Evolutionary conservation across 2,113 vertebrate species (phyloP), one percentile per base, ranked within the genome.

Genomic region (Tetrao urogallus): DNA sequence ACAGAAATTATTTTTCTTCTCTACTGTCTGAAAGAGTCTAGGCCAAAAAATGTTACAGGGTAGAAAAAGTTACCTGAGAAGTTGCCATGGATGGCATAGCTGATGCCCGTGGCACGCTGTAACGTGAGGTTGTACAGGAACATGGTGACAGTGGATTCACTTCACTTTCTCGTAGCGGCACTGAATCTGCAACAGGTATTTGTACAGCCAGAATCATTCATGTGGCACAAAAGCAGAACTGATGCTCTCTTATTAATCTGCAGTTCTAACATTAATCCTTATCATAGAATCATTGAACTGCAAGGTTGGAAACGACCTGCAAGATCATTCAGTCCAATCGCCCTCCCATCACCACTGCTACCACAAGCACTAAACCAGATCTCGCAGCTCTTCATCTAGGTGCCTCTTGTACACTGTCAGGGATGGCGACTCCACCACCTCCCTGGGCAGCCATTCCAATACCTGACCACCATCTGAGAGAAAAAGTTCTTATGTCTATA

Each of bases 101-200:
- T 98, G 94, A 99, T 99, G 98, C 99, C 99, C 1, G 99, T 99
- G 87, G 99, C 99, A 38, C 99, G 98, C 97, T 99, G 99, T 60
- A 99, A 90, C 1, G 99, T 99, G 92, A 99, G 92, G 93, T 99
- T 99, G 97, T 99, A 99, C 32, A 99, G 98, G 97, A 99, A 99
- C 99, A 99, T 99, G 96, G 50, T 92, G 93, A 54, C 52, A 54
- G 17, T 54, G 9, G 69, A 70, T 70, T 92, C 94, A 92, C 80
- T 8, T 16, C 24, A 7, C 0, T 28, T 54, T 19, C 54, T 54
- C 2, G 70, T 76, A 91, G 89, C 63, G 92, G 75, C 82, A 43
- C 45, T 21, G 32, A 27, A 56, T 43, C 90, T 58, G 94, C 90
- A 74, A 94, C 86, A 88, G 80, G 17, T 3, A 90, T 36, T 4